phyloP scores from a whole-genome alignment of 2,113 vertebrate genomes.

The Aix galericulata region DNA sequence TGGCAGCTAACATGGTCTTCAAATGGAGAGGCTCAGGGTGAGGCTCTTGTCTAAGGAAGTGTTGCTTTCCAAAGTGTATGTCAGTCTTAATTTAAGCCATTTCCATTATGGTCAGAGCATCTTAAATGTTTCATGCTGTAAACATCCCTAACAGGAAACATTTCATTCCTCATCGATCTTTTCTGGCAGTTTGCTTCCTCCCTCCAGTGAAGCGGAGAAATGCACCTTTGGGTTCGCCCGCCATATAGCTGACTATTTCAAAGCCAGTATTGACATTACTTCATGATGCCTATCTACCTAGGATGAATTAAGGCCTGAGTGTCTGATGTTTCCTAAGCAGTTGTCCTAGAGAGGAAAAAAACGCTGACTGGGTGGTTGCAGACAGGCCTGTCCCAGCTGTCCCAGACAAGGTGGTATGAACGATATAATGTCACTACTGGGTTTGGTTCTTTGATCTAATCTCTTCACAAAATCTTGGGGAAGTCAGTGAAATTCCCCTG shows the following conservation, averaged over 20 bases:
- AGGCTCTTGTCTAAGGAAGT: neutral
- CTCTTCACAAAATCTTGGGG: neutral
- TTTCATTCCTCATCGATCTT: slow-evolving; percentile 48
- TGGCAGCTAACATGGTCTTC: neutral
- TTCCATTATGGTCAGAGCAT: neutral
- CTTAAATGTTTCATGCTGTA: slow-evolving; percentile 20
- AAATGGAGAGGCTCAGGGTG: neutral
- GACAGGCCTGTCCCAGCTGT: neutral
- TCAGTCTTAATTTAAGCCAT: slow-evolving; percentile 12
- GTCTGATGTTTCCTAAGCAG: neutral
- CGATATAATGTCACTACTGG: neutral
- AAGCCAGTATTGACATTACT: neutral
- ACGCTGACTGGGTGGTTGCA: neutral
- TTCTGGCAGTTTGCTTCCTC: slow-evolving; percentile 28
- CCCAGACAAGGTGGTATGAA: neutral
- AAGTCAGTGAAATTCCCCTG: neutral
- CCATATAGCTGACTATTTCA: neutral
- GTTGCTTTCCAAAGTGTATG: neutral
- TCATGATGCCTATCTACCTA: neutral
- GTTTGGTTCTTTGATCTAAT: neutral
- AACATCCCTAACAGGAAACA: slow-evolving; percentile 45
- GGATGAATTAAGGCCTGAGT: neutral
- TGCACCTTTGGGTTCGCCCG: neutral
- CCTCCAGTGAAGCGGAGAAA: neutral
- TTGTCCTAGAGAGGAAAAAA: neutral